Percentiles rank a stretch among this genome's conserved stretches.
phyloP scores from a whole-genome alignment of 1,140 invertebrate genomes.

The Charaxes varanes region DNA sequence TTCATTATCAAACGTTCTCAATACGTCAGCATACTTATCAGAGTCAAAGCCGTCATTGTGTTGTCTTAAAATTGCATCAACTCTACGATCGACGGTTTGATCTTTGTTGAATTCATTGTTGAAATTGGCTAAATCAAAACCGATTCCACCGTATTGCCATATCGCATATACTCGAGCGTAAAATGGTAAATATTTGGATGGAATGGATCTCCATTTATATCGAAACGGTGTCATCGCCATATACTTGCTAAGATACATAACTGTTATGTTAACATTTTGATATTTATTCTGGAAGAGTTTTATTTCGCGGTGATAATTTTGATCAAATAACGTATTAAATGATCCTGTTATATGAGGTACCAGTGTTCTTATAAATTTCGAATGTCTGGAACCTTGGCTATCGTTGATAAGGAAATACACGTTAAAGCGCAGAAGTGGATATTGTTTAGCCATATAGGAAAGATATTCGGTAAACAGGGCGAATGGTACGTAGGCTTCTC shows the following conservation, averaged over 20 bases:
- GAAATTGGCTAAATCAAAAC: conserved; percentile 40
- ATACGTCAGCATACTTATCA: conserved; percentile 33
- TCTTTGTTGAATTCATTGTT: conserved; percentile 36
- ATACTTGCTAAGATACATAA: conserved; percentile 43
- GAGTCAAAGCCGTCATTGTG: conserved; percentile 49
- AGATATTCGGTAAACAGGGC: conserved; percentile 40
- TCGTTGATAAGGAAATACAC: conserved; percentile 51
- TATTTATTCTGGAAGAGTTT: conserved; percentile 35
- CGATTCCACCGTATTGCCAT: conserved; percentile 57
- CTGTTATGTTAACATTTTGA: conserved; percentile 47
- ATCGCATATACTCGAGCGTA: conserved; percentile 48
- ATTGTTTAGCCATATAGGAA: conserved; percentile 38
- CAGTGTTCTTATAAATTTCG: conserved; percentile 28
- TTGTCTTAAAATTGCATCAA: conserved; percentile 43
- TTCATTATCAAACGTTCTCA: conserved; percentile 37
- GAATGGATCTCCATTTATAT: conserved; percentile 49
- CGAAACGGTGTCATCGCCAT: conserved; percentile 49
- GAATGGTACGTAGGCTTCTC: conserved; percentile 30
- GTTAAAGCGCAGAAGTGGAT: conserved; percentile 40
- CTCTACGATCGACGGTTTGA: conserved; percentile 28
- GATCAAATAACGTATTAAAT: conserved; percentile 24
- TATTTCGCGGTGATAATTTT: conserved; percentile 30
- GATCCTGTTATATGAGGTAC: conserved; percentile 22
- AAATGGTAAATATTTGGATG: conserved; percentile 38
- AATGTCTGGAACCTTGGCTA: conserved; percentile 21